Percentiles rank a stretch among this genome's conserved stretches.
phyloP scores from a whole-genome alignment of 2,797 vertebrate species.

The Malacoraja senta region DNA sequence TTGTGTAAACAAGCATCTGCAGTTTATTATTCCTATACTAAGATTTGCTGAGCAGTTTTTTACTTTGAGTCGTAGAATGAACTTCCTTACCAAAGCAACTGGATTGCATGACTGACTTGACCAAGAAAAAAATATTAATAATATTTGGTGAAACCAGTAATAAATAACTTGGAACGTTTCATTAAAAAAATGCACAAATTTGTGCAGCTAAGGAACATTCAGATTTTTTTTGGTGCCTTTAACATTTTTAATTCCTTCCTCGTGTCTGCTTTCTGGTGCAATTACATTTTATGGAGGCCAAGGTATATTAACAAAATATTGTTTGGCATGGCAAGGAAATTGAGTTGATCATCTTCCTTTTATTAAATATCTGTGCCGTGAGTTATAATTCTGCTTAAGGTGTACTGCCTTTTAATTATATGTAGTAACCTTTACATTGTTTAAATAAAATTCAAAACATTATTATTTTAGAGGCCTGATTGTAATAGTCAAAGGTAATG shows the following conservation, averaged over 20 bases:
- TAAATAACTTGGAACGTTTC: not conserved
- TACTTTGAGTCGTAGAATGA: too few species aligned
- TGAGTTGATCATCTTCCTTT: slow-evolving; percentile 11
- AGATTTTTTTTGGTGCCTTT: not conserved
- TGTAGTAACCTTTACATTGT: slow-evolving; percentile 22
- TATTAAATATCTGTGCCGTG: not conserved
- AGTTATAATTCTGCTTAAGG: slow-evolving; percentile 21
- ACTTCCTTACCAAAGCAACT: too few species aligned
- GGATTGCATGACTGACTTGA: too few species aligned
- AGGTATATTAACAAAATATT: slow-evolving; percentile 15
- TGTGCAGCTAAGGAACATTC: not conserved
- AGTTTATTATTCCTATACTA: too few species aligned
- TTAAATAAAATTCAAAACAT: slow-evolving; percentile 33
- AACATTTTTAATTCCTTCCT: not conserved
- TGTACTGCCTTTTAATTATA: not conserved
- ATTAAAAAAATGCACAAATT: not conserved
- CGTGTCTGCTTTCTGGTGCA: not conserved
- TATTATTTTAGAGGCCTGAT: slow-evolving; percentile 27
- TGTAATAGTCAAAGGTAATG: slow-evolving; percentile 47
- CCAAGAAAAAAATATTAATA: too few species aligned
- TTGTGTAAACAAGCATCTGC: too few species aligned
- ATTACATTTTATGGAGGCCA: not conserved
- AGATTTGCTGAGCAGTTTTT: too few species aligned
- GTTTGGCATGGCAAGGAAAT: not conserved
- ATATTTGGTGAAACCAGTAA: too few species aligned